Conservation (phyloP, 2,888 invertebrate species). For the Ophraella communa region DNA sequence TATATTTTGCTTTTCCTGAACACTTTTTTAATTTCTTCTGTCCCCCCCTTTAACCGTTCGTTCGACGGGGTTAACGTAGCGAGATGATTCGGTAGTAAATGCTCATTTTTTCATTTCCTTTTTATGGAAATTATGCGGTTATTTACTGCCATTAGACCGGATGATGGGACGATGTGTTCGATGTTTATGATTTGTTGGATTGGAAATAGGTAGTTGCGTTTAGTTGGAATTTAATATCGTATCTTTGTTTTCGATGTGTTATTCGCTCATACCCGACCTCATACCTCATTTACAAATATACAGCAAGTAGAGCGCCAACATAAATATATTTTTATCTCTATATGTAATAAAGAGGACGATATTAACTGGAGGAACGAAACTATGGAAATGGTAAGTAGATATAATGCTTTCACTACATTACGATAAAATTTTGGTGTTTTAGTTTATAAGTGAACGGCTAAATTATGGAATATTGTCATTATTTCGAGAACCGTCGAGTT, state of each 20-base stretch:
- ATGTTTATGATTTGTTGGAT: conserved; percentile 39
- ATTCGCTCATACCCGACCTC: too few relatives aligned
- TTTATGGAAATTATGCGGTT: conserved; percentile 50
- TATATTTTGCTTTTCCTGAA: too few relatives aligned
- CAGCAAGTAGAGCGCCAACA: neutral
- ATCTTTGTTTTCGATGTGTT: neutral
- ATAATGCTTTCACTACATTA: too few relatives aligned
- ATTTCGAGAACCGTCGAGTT: too few relatives aligned
- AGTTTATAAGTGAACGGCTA: too few relatives aligned
- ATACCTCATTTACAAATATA: neutral
- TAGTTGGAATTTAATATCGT: conserved; percentile 34
- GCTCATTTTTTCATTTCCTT: conserved; percentile 52
- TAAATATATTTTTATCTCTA: too few relatives aligned
- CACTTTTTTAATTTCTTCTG: neutral
- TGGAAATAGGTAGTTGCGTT: conserved; percentile 33
- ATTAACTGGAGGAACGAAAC: too few relatives aligned
- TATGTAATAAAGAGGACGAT: too few relatives aligned
- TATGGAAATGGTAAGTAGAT: too few relatives aligned
- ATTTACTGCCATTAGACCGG: conserved; percentile 48
- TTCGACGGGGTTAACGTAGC: conserved; percentile 46
- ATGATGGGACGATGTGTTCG: conserved; percentile 38
- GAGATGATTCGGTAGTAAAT: conserved; percentile 51
- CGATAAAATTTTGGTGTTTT: too few relatives aligned
- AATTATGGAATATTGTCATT: too few relatives aligned
- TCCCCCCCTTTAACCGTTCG: conserved; percentile 12